Evolutionary conservation across 2,888 invertebrate genomes (phyloP).

Genomic region (Ditylenchus weischeri): DNA sequence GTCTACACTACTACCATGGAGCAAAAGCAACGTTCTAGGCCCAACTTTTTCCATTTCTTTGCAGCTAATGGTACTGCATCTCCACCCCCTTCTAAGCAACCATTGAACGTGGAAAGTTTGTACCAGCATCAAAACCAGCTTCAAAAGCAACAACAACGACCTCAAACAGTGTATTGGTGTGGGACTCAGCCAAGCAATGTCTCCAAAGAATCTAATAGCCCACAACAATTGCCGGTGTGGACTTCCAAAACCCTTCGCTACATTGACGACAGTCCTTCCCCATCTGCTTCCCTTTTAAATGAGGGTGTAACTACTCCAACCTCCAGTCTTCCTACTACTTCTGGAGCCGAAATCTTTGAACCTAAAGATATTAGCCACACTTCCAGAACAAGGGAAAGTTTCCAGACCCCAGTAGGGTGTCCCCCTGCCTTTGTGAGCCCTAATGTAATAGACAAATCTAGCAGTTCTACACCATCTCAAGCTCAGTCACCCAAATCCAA

Average conservation of each 20-base stretch:
- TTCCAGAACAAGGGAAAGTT: too few relatives aligned
- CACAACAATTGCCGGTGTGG: conserved; percentile 1
- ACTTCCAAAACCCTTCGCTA: conserved; percentile 6
- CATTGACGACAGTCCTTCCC: background rate
- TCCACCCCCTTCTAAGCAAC: background rate
- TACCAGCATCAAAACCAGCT: background rate
- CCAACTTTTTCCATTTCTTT: conserved; percentile 3
- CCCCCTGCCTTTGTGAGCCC: too few relatives aligned
- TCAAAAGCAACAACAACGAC: background rate
- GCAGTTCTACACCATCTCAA: too few relatives aligned
- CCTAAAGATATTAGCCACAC: too few relatives aligned
- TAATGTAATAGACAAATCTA: too few relatives aligned
- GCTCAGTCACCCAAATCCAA: background rate
- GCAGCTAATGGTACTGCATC: background rate
- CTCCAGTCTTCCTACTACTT: too few relatives aligned
- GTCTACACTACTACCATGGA: too few relatives aligned
- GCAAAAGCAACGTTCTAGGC: background rate
- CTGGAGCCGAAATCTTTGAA: too few relatives aligned
- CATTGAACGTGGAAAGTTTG: background rate
- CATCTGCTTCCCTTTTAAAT: background rate
- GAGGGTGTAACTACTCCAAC: too few relatives aligned
- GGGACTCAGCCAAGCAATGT: too few relatives aligned
- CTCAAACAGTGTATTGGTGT: conserved; percentile 9
- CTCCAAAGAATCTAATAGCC: background rate
- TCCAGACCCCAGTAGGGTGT: too few relatives aligned